Evolutionary conservation across 1,140 invertebrate species (phyloP).

Genomic region (Dendroctonus valens): DNA sequence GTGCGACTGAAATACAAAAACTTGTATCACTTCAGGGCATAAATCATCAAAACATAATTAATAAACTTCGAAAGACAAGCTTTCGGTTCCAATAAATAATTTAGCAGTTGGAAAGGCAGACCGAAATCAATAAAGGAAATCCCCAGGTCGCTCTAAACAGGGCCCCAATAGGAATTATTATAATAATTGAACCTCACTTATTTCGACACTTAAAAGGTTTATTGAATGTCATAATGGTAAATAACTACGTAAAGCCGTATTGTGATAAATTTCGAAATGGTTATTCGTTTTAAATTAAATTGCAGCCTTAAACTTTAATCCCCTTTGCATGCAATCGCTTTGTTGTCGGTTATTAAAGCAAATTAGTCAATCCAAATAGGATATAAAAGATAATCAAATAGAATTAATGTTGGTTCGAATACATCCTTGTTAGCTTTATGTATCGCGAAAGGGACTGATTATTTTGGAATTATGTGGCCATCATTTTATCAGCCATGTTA

Average conservation of each 20-base stretch:
- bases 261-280: conserved; percentile 20
- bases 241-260: conserved; percentile 10
- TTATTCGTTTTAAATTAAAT: conserved; percentile 31
- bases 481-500: neutral
- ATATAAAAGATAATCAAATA: conserved; percentile 22
- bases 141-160: neutral
- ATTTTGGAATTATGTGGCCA: conserved; percentile 11
- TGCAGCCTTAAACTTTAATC: conserved; percentile 24
- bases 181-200: conserved; percentile 18
- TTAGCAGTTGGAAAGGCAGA: neutral
- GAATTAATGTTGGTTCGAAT: conserved; percentile 17
- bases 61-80: no score
- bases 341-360: conserved; percentile 28
- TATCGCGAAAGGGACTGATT: neutral
- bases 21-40: no score
- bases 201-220: conserved; percentile 20
- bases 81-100: neutral
- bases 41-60: no score
- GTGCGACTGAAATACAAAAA: no score
- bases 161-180: conserved; percentile 11
- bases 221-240: conserved; percentile 21
- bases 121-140: neutral
- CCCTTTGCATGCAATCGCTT: conserved; percentile 20
- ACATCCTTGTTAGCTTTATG: conserved; percentile 17
- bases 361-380: conserved; percentile 21